These are phyloP conservation scores for Pituophis catenifer DNA, from an alignment of 2,113 vertebrate species.

Conservation along the genomic window DNA sequence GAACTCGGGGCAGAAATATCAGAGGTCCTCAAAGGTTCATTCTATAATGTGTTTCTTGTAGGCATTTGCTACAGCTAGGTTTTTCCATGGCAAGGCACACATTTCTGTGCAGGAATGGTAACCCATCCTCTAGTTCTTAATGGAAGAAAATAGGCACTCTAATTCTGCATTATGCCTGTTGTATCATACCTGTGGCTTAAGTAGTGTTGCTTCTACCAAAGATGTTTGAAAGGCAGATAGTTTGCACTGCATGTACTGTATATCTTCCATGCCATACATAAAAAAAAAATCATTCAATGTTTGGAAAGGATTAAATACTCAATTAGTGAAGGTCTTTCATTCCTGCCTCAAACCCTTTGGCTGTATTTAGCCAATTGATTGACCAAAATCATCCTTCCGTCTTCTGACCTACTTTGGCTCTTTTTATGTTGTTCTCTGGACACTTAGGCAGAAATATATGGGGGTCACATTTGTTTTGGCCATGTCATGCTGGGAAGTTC, in stretches of 20 bases:
- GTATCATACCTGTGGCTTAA: not conserved
- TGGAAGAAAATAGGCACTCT: not conserved
- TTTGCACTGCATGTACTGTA: not conserved
- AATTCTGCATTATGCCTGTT: not conserved
- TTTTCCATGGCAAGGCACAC: not conserved
- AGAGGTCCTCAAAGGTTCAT: constrained; percentile 29
- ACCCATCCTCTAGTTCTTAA: not conserved
- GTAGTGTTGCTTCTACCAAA: not conserved
- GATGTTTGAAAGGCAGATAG: not conserved
- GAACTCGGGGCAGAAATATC: constrained; percentile 26
- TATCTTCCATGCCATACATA: not conserved
- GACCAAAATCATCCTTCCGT: too few species aligned
- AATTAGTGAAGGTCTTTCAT: not conserved
- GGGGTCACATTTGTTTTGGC: not conserved
- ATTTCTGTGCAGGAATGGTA: not conserved
- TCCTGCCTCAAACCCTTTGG: not conserved
- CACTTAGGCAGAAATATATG: not conserved
- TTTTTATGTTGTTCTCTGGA: not conserved
- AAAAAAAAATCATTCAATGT: not conserved
- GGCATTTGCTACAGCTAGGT: not conserved
- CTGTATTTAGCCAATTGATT: not conserved
- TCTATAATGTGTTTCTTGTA: not conserved
- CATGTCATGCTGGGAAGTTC: not conserved
- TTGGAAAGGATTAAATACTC: not conserved
- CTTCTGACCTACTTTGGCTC: not conserved